phyloP scores from a whole-genome alignment of 2,113 vertebrate genomes.

The Chamaetylas fuelleborni region DNA sequence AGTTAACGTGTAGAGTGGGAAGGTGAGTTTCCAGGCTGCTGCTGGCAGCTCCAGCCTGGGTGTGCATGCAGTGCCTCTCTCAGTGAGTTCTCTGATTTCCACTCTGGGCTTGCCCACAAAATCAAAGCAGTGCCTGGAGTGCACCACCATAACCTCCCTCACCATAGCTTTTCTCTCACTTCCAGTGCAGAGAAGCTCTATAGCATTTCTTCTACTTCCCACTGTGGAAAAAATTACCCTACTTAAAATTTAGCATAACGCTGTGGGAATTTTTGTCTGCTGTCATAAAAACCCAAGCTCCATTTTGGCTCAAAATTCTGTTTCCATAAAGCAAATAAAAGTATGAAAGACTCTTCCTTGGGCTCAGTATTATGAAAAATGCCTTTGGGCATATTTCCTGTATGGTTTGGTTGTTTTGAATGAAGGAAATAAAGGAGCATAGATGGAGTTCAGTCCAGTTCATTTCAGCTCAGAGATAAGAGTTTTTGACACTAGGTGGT shows the following conservation, averaged over 20 bases:
- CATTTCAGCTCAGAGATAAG: neutral
- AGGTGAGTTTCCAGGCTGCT: neutral
- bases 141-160: neutral
- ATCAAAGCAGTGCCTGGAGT: neutral
- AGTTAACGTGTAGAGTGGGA: neutral
- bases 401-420: neutral
- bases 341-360: neutral
- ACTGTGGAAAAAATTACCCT: neutral
- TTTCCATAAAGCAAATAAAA: neutral
- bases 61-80: neutral
- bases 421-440: neutral
- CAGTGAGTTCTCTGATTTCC: neutral
- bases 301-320: neutral
- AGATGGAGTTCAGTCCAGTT: neutral
- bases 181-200: neutral
- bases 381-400: neutral
- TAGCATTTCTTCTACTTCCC: neutral
- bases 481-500: conserved; percentile 64
- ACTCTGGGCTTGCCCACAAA: neutral
- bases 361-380: neutral
- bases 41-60: no score
- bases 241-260: neutral
- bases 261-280: neutral
- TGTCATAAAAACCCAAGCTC: neutral
- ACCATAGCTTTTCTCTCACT: neutral